Evolutionary conservation across 1,140 invertebrate genomes (phyloP), one percentile per base, ranked within the genome.

Genomic region (Nilaparvata lugens): DNA sequence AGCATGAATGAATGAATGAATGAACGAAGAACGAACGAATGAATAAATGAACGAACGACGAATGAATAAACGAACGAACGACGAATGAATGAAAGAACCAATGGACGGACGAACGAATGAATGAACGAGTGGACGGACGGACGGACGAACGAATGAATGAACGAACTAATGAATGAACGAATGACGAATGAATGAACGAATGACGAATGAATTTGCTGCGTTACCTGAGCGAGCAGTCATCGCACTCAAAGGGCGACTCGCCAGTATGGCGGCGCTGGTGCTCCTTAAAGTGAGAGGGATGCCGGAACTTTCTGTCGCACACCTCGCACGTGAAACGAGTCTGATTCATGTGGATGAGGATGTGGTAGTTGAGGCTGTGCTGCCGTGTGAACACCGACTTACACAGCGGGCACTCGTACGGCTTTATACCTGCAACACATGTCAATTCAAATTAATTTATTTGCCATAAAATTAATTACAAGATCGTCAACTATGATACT

Each of bases 231-330:
- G 77, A 73, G 70, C 84, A 86, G 63, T 84, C 83, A 4, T 75
- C 75, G 64, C 83, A 86, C n/a, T 80, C 75, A 66, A 81, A 86
- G 2, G 83, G 83, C 18, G 81, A 79, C 70, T 85, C 83, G 40
- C 83, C 84, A 11, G 83, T 85, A 63, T 86, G 84, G 45, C 81
- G 70, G 45, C 83, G 71, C 35, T 81, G 71, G 67, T 86, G 83
- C 67, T 85, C 83, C 66, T 82, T 82, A 65, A 82, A 86, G 68
- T 86, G 83, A 52, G 81, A 84, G 2, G 83, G 83, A 71, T 86
- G 83, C 35, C 83, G 74, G 58, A 86, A 86, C 65, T 83, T 82
- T 21, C 82, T 75, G 0, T 78, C 80, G 68, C 83, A 86, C 66
- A 82, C 81, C 11, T 72, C 70, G 60, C 83, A 86, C 0, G 79